Evolutionary conservation across 2,113 vertebrate genomes (phyloP).

Genomic region (Gyps fulvus): DNA sequence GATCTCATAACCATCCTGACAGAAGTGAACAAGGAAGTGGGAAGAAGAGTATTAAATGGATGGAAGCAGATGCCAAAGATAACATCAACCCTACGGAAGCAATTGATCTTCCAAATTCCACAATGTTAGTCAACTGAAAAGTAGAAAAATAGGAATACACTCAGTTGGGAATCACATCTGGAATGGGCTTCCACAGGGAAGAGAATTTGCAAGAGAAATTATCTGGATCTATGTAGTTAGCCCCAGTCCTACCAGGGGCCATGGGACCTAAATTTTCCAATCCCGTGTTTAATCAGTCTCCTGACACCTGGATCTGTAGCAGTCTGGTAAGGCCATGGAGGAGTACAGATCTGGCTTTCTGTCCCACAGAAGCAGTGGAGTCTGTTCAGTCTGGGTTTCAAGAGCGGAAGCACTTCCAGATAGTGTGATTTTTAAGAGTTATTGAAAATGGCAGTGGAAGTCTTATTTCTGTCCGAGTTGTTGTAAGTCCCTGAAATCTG

Average conservation of each 20-base stretch:
- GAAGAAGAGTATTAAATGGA: background rate
- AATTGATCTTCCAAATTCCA: constrained; percentile 25
- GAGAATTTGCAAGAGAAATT: background rate
- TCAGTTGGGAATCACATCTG: background rate
- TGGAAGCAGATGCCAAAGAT: constrained; percentile 53
- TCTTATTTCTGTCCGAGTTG: background rate
- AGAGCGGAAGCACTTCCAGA: background rate
- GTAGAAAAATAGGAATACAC: background rate
- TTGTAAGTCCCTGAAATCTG: background rate
- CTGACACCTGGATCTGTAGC: background rate
- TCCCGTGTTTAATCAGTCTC: background rate
- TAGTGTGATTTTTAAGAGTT: background rate
- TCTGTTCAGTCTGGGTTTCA: background rate
- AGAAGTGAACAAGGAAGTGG: constrained; percentile 42
- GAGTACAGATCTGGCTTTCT: background rate
- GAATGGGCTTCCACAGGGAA: background rate
- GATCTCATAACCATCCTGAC: constrained; percentile 35
- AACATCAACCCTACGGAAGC: constrained; percentile 35
- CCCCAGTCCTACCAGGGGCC: background rate
- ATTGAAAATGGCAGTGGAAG: background rate
- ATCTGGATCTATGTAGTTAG: background rate
- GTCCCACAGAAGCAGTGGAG: background rate
- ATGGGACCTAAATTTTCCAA: background rate
- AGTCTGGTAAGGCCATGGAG: background rate
- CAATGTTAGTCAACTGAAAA: background rate